Percentiles rank a stretch among this genome's conserved stretches.
These are phyloP conservation scores for Syncerus caffer DNA, from an alignment of 2,797 vertebrate species.

Conservation along the genomic window DNA sequence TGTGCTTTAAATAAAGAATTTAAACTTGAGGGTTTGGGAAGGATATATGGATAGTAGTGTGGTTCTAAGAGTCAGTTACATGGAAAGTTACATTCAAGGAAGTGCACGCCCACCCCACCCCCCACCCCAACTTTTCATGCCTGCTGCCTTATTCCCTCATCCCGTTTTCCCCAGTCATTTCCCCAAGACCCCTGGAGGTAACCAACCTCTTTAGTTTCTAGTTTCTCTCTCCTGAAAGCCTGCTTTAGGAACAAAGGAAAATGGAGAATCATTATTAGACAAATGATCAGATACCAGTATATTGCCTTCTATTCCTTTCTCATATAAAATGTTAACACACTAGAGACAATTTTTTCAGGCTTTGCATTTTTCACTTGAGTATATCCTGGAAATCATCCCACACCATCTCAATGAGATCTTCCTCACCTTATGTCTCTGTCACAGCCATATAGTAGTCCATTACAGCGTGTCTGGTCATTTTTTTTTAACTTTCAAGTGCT, in stretches of 20 bases:
- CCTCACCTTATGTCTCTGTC: background rate
- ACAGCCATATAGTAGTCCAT: background rate
- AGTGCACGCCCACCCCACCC: background rate
- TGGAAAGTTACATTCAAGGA: background rate
- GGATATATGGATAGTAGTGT: background rate
- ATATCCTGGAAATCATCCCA: background rate
- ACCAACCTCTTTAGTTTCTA: background rate
- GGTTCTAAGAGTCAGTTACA: background rate
- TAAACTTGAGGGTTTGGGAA: background rate
- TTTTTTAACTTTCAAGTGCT: background rate
- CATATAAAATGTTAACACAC: background rate
- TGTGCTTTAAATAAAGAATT: background rate
- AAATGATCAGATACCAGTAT: background rate
- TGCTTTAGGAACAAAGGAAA: slow-evolving; percentile 1
- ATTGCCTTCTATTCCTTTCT: background rate
- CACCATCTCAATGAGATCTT: background rate
- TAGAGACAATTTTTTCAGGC: background rate
- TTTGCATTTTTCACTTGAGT: background rate
- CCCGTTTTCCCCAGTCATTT: background rate
- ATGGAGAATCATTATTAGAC: background rate
- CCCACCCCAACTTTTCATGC: background rate
- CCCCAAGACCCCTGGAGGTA: background rate
- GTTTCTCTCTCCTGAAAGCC: background rate
- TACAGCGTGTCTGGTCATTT: background rate
- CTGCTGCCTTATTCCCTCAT: background rate